These are phyloP conservation scores for Paratilapia polleni DNA, from an alignment of 2,113 vertebrate genomes.

Conservation along the genomic window DNA sequence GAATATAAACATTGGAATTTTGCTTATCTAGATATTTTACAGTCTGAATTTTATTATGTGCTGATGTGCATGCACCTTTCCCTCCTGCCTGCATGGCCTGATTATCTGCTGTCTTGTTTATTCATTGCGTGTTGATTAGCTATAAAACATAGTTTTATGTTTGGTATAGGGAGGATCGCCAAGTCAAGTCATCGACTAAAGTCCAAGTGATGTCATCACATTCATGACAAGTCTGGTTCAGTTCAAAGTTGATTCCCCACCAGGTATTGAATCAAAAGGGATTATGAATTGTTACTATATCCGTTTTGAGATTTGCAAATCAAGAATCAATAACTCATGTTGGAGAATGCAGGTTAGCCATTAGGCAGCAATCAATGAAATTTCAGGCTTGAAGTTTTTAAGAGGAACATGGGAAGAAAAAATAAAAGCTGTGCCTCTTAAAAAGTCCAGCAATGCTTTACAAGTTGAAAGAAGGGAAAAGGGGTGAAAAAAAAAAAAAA, in stretches of 20 bases:
- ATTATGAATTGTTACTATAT: conserved; percentile 19
- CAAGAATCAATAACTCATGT: not conserved
- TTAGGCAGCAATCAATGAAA: conserved; percentile 14
- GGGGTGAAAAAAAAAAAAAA: not conserved
- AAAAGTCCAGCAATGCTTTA: conserved; percentile 36
- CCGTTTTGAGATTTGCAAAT: conserved; percentile 35
- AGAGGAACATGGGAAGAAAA: conserved; percentile 25
- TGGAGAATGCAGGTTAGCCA: conserved; percentile 25
- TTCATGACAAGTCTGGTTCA: not conserved
- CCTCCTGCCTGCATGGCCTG: not conserved
- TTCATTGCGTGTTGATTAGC: not conserved
- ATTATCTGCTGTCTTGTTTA: not conserved
- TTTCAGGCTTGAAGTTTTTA: conserved; percentile 39
- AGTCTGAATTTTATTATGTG: not conserved
- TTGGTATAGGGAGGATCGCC: not conserved
- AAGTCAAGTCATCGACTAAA: not conserved
- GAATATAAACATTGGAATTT: not conserved
- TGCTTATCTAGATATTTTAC: not conserved
- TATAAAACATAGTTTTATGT: not conserved
- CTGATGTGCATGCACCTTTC: not conserved
- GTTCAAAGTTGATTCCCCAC: not conserved
- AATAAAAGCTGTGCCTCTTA: conserved; percentile 26
- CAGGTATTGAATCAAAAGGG: not conserved
- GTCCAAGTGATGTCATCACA: not conserved
- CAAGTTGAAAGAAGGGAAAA: conserved; percentile 7